Evolutionary conservation across 2,113 vertebrate genomes (phyloP), one percentile per base, ranked within the genome.

Genomic region (Trematomus loennbergii): DNA sequence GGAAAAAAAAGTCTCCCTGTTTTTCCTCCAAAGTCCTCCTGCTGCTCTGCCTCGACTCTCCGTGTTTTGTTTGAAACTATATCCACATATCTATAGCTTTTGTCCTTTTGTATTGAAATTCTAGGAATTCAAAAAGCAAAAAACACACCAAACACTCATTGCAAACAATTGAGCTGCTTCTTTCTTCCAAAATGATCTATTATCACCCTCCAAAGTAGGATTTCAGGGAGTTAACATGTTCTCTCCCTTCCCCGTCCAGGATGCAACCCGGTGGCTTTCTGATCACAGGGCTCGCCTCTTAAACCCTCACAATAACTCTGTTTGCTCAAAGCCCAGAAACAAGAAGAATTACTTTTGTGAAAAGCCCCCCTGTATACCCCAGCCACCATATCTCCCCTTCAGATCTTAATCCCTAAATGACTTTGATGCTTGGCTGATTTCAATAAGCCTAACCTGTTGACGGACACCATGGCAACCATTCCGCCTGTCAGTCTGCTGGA

Each of bases 381-480:
- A 12, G 48, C 60, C 2, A 9, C 63, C 1, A 29, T 17, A 75
- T 83, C 73, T 63, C 54, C 36, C 0, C 36, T 60, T 53, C 43
- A 59, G 87, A 74, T 79, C 70, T 79, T 87, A 76, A 83, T 86
- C 5, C 72, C 61, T 63, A 75, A 85, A 90, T 85, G 69, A 86
- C 88, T 88, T 84, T 74, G 80, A 88, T 84, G 85, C 81, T 81
- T 18, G 79, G 49, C 77, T 85, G 62, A 78, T 85, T 72, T 59
- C 79, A 45, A 54, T 43, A 0, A 82, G 80, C 78, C 83, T 49
- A 85, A 88, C 87, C 81, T 79, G 88, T 81, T 86, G 87, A 83
- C 81, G 77, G 78, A 58, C 62, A 49, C 84, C 78, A 72, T 86
- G 84, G 84, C 78, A 83, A 81, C 84, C 12, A 68, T 25, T 67